A percentile compares a stretch with the other conserved stretches of the same genome.
Conservation (phyloP, 37 sponge, comb jelly and placozoan species). For the Geodia barretti region DNA sequence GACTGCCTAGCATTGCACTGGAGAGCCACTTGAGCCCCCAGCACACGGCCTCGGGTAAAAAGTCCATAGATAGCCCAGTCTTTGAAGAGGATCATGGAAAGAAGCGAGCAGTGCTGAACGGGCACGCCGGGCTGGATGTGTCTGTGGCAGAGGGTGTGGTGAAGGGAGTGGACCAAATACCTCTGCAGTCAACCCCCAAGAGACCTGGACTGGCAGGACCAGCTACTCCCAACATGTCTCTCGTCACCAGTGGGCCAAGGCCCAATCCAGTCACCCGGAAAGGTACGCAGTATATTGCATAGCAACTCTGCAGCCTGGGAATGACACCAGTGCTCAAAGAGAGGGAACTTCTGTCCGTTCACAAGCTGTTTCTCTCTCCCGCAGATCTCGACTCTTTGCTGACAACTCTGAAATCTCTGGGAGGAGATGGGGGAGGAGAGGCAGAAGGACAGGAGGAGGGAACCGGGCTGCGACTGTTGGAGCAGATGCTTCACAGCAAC, state of each 20-base stretch:
- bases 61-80: neutral
- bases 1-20: neutral
- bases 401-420: slow-evolving; percentile 40
- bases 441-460: slow-evolving; percentile 52
- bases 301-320: too few species aligned
- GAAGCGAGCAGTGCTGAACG: neutral
- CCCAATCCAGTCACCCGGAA: neutral
- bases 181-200: neutral
- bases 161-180: neutral
- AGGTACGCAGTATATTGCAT: too few species aligned
- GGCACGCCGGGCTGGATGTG: neutral
- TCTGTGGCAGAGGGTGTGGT: neutral
- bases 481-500: slow-evolving; percentile 57
- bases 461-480: slow-evolving; percentile 60
- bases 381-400: slow-evolving; percentile 61
- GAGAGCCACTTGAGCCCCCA: neutral
- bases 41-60: neutral
- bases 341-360: too few species aligned
- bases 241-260: neutral
- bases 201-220: neutral
- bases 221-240: neutral
- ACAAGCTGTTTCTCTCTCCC: too few species aligned
- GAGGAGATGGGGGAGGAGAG: slow-evolving; percentile 47
- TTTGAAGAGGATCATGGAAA: neutral
- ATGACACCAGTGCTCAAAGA: too few species aligned